phyloP scores from a whole-genome alignment of 2,888 invertebrate species.

The Litoditis marina region DNA sequence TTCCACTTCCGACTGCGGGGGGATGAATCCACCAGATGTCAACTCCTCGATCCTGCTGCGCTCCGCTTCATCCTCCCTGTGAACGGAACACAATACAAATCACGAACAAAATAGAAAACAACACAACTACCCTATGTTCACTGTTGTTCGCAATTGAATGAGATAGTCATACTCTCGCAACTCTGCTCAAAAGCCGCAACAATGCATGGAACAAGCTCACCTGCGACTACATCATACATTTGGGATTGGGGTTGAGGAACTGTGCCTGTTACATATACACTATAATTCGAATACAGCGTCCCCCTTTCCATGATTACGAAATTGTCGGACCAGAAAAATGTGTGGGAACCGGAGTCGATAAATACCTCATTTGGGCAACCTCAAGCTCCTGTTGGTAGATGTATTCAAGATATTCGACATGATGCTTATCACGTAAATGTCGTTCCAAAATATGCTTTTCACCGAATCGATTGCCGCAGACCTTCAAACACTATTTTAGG shows the following conservation, averaged over 20 bases:
- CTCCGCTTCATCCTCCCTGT: slow-evolving; percentile 50
- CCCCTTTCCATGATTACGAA: not conserved
- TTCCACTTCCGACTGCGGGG: slow-evolving; percentile 57
- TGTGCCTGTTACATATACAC: too few species aligned
- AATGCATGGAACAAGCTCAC: too few species aligned
- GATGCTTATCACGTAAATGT: slow-evolving; percentile 58
- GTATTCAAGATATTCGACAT: slow-evolving; percentile 53
- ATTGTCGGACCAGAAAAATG: not conserved
- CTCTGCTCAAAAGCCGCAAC: too few species aligned
- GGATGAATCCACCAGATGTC: slow-evolving; percentile 60
- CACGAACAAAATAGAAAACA: too few species aligned
- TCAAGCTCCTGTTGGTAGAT: slow-evolving; percentile 58
- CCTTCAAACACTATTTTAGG: slow-evolving; percentile 39
- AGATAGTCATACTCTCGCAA: too few species aligned
- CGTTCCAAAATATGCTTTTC: slow-evolving; percentile 57
- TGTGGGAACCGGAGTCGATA: not conserved
- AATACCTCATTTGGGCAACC: slow-evolving; percentile 46
- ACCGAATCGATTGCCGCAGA: slow-evolving; percentile 60
- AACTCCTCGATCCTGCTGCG: slow-evolving; percentile 57
- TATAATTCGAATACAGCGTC: too few species aligned
- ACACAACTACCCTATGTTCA: too few species aligned
- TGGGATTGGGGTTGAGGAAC: too few species aligned
- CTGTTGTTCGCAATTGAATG: too few species aligned
- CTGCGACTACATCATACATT: too few species aligned
- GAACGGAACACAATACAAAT: too few species aligned